These are phyloP conservation scores for Notamacropus eugenii DNA, from an alignment of 2,797 vertebrate genomes.

Conservation along the genomic window DNA sequence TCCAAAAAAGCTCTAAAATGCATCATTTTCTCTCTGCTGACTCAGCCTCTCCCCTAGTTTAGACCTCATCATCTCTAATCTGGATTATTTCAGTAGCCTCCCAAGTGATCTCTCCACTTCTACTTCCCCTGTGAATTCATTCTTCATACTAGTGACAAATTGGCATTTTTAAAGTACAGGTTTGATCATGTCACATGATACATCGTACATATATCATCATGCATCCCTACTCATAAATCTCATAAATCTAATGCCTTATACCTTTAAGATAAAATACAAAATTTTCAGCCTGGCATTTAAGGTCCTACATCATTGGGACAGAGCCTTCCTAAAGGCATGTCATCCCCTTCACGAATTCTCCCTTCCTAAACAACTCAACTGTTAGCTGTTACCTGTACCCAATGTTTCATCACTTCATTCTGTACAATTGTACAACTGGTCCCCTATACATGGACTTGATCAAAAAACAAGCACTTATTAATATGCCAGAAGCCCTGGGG, in stretches of 20 bases:
- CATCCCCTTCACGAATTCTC: not conserved
- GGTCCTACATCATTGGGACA: not conserved
- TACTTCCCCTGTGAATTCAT: not conserved
- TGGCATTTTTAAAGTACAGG: not conserved
- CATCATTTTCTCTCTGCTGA: not conserved
- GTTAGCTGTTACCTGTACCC: not conserved
- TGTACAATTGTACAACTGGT: not conserved
- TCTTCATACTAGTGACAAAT: not conserved
- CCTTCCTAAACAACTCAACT: not conserved
- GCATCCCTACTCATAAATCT: not conserved
- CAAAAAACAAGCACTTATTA: not conserved
- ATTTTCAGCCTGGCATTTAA: not conserved
- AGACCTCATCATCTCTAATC: not conserved
- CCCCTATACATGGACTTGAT: not conserved
- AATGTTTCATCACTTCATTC: not conserved
- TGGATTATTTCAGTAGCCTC: not conserved
- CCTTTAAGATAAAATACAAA: not conserved
- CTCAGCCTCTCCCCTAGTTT: not conserved
- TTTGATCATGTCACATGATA: not conserved
- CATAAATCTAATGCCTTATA: not conserved
- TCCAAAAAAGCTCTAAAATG: not conserved
- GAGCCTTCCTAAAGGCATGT: not conserved
- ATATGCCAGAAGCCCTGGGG: not conserved
- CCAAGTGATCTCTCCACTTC: not conserved
- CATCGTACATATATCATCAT: not conserved